Evolutionary conservation across 2,888 invertebrate species (phyloP), one percentile per base, ranked within the genome.

Genomic region (Torymus aiolomorphi): DNA sequence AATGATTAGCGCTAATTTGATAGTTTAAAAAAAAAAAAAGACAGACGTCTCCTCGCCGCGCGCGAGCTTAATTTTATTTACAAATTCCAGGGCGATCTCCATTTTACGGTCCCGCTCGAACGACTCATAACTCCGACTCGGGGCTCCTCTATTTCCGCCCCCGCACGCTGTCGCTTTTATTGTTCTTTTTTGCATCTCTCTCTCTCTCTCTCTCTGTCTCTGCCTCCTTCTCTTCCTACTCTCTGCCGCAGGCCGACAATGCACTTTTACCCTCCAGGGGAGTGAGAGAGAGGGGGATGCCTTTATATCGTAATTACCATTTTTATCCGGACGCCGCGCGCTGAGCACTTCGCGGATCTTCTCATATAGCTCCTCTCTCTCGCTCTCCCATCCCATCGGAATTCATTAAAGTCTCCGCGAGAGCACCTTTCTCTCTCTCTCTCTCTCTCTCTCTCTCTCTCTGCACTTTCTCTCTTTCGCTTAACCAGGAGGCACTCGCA

Each of bases 221-320:
- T 51, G 65, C 51, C 49, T 73, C 49, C 10, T 61, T 11, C 63
- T 54, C 20, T 12, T 18, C 24, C 18, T 42, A 8, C 42, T 59
- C 5, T 52, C 11, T n/a, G 13, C 24, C 61, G 42, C 16, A 13
- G 11, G 31, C 42, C 56, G 14, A 56, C 61, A 57, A 72, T 65
- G 82, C 84, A 87, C 87, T 86, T 86, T 87, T 87, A 86, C 86
- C 85, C 85, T 82, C 59, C 57, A 16, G 18, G 11, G 31, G n/a
- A 42, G 42, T 0, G 8, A 42, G 42, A 8, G 16, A 42, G 59
- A 24, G 18, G n/a, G 63, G 73, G 24, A 84, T 86, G 84, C 84
- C 85, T 88, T 88, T 88, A 88, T 88, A 88, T 88, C 87, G 87
- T 88, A 88, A 88, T 89, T 88, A 88, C 86, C 88, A 88, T 89